Evolutionary conservation across 2,113 vertebrate species (phyloP).

Genomic region (Brienomyrus longianalis): DNA sequence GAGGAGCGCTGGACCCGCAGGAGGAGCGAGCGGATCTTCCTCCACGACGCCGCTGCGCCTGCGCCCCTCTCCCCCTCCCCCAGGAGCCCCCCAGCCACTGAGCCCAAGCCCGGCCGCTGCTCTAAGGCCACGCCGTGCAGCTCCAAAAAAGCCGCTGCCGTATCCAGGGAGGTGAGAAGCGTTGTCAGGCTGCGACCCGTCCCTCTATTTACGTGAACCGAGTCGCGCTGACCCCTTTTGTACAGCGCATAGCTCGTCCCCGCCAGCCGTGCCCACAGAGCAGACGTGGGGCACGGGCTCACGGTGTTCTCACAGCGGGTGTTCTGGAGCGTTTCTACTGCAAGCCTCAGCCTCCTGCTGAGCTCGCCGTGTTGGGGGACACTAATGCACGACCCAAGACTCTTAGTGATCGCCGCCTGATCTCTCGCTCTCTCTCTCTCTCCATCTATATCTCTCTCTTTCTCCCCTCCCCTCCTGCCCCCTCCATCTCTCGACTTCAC

Average conservation of each 20-base stretch:
- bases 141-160: conserved; percentile 60
- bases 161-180: conserved; percentile 66
- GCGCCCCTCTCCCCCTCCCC: conserved; percentile 19
- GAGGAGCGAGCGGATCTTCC: conserved; percentile 93
- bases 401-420: conserved; percentile 26
- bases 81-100: conserved; percentile 28
- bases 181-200: conserved; percentile 47
- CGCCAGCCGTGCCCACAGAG: not conserved
- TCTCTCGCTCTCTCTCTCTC: conserved; percentile 29
- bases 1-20: conserved; percentile 86
- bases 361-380: conserved; percentile 47
- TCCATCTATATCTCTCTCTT: not conserved
- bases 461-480: not conserved
- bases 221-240: not conserved
- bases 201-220: not conserved
- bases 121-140: conserved; percentile 60
- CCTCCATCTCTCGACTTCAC: not conserved
- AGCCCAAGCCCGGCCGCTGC: conserved; percentile 64
- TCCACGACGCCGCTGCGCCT: conserved; percentile 71
- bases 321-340: conserved; percentile 47
- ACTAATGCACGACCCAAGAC: conserved; percentile 51
- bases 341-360: conserved; percentile 49
- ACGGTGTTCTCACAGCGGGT: conserved; percentile 42
- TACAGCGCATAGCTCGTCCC: not conserved
- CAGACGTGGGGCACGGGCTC: not conserved